phyloP scores from a whole-genome alignment of 2,888 invertebrate species.

The Suillia variegata region DNA sequence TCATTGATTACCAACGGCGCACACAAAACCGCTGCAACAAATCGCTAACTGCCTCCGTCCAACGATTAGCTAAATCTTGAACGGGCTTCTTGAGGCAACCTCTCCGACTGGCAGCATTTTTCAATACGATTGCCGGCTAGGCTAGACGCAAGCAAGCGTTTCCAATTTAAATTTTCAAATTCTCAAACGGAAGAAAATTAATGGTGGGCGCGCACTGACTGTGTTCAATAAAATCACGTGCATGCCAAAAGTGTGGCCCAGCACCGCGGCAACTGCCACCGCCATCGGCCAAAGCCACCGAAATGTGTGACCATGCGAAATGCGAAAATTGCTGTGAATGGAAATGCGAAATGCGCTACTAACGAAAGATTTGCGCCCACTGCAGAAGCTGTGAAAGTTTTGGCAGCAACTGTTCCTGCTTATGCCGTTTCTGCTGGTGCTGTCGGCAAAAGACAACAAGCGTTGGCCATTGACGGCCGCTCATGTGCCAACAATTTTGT shows the following conservation, averaged over 20 bases:
- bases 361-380: conserved; percentile 35
- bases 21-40: background rate
- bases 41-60: too few relatives aligned
- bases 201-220: background rate
- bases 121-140: background rate
- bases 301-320: conserved; percentile 51
- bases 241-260: conserved; percentile 1
- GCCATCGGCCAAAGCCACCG: background rate
- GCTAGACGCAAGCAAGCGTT: background rate
- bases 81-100: background rate
- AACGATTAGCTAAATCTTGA: too few relatives aligned
- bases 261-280: background rate
- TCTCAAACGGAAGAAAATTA: background rate
- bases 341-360: conserved; percentile 33
- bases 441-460: background rate
- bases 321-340: conserved; percentile 52
- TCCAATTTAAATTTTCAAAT: background rate
- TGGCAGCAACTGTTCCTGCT: conserved; percentile 1
- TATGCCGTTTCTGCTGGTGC: conserved; percentile 16
- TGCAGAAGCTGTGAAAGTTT: conserved; percentile 42
- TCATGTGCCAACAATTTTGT: conserved; percentile 5
- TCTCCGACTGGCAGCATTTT: background rate
- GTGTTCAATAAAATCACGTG: conserved; percentile 21
- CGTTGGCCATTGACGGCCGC: background rate
- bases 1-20: conserved; percentile 5